Percentiles rank a stretch among this genome's conserved stretches.
These are phyloP conservation scores for Raphicerus campestris DNA, from an alignment of 2,113 vertebrate genomes.

Conservation along the genomic window DNA sequence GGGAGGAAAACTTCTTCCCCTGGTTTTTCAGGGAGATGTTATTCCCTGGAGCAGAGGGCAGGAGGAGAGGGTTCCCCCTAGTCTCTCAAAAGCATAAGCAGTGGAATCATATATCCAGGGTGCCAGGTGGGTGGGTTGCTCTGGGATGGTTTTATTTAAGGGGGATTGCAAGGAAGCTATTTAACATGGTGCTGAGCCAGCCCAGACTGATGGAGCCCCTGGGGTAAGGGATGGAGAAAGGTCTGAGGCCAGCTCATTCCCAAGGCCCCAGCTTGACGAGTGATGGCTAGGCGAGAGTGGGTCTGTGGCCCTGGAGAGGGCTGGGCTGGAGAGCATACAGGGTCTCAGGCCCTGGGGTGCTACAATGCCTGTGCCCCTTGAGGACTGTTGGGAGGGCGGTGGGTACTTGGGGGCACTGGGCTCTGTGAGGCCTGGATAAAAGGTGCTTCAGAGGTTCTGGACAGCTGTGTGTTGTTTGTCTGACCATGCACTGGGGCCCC, in stretches of 20 bases:
- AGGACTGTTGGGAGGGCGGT: neutral
- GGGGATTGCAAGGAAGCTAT: constrained; percentile 45
- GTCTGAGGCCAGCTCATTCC: neutral
- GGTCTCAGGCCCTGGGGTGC: neutral
- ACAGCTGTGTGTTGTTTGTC: constrained; percentile 28
- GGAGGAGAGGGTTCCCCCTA: neutral
- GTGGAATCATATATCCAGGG: constrained; percentile 62
- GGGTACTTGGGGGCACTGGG: neutral
- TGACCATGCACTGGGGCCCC: neutral
- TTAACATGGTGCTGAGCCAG: constrained; percentile 24
- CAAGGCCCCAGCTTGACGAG: neutral
- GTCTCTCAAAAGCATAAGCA: neutral
- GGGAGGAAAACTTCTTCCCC: neutral
- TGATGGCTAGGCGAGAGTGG: neutral
- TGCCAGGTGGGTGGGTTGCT: constrained; percentile 10
- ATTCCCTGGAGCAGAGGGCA: neutral
- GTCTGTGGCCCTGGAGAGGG: neutral
- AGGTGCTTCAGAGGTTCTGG: constrained; percentile 24
- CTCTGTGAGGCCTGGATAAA: constrained; percentile 26
- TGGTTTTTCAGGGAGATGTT: neutral
- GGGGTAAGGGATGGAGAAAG: neutral
- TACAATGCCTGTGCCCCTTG: neutral
- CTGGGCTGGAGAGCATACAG: neutral
- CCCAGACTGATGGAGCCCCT: neutral
- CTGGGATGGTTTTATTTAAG: constrained; percentile 54